phyloP scores from a whole-genome alignment of 2,113 vertebrate species.

The Mustela nigripes region DNA sequence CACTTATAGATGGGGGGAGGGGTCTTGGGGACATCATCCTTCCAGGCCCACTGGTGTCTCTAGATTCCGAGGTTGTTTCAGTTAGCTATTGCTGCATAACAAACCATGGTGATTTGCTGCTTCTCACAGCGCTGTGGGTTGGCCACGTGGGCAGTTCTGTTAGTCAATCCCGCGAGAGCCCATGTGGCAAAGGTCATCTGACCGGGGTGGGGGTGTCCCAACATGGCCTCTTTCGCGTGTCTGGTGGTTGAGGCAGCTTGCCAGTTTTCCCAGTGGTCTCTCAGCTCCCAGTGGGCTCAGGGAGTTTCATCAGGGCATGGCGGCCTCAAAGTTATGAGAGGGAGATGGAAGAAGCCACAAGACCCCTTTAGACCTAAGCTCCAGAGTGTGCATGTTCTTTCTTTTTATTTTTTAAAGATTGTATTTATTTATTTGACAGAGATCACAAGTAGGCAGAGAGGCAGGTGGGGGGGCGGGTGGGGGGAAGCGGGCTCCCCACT shows the following conservation, averaged over 20 bases:
- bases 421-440: too few relatives aligned
- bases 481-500: too few relatives aligned
- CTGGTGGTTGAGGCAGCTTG: neutral
- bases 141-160: neutral
- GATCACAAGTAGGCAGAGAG: too few relatives aligned
- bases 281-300: too few relatives aligned
- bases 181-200: neutral
- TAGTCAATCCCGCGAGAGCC: neutral
- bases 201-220: neutral
- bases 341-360: neutral
- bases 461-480: too few relatives aligned
- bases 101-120: neutral
- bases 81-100: neutral
- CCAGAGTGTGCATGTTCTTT: neutral
- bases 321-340: neutral
- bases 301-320: neutral
- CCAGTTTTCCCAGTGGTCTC: neutral
- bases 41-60: neutral
- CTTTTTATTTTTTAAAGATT: neutral
- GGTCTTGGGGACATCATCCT: neutral
- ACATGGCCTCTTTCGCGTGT: neutral
- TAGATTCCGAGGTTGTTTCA: neutral
- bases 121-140: neutral
- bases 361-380: neutral
- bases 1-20: neutral